Base-by-base conservation (phyloP, 2,888 invertebrate species). In the Scaptomyza parva region DNA sequence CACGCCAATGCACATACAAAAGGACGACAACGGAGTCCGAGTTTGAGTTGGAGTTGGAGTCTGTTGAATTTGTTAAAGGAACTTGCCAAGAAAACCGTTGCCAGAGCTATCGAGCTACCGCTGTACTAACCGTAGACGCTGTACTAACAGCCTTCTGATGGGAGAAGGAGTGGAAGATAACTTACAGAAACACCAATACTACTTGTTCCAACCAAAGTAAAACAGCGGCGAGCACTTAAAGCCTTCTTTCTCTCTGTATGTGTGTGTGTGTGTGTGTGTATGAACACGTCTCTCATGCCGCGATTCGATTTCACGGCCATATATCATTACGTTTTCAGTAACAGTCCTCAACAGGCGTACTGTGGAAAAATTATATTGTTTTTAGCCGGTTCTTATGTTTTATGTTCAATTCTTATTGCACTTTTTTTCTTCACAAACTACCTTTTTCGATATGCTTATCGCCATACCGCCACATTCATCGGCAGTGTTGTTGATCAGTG, bases 241-340 rank as follows among this genome's bases (percentile, higher is more conserved):
- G 75, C 80, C 83, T 85, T 87, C 78, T 76, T 85, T 87, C 20
- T 22, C 9, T 50, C 5, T 60, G 35, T 58, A 43, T 54, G 22
- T 44, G 57, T 50, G 26, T 45, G 57, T 59, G 60, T 50, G 45
- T 57, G 30, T 40, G 50, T 54, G 22, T 40, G 44, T 24, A 1
- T 18, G 55, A 44, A 57, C 39, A 40, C 35, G 43, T 43, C 64
- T 51, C 75, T 60, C 75, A 63, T 62, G 64, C 55, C 70, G 54
- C 78, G 74, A 68, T 85, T 79, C 71, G 86, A 83, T 84, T 88
- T 86, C 71, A 77, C 74, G 77, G 83, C 76, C 78, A 81, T 88
- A 83, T 89, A 89, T 88, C 88, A 89, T 89, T 82, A 73, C 82
- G 74, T 70, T 83, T 81, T 87, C 88, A 75, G 84, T 76, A 73